Percentiles rank a stretch among this genome's conserved stretches.
Conservation (phyloP, 1,140 invertebrate species). For the Drosophila parabipectinata region DNA sequence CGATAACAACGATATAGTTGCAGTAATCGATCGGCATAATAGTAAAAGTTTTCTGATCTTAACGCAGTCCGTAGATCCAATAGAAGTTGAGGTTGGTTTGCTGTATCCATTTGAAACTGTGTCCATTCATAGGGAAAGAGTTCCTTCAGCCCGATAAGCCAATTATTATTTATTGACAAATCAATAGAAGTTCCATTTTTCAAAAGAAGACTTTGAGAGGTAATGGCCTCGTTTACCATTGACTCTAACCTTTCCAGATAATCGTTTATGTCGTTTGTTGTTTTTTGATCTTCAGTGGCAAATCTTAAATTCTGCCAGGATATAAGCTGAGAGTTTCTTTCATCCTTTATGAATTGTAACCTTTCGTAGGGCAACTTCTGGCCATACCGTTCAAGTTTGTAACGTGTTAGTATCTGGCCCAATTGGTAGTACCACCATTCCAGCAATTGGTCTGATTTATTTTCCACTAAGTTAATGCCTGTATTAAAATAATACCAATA, state of each 20-base stretch:
- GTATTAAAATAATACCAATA: conserved; percentile 66
- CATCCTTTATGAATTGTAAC: background rate
- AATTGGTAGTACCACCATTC: conserved; percentile 58
- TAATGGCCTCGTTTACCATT: conserved; percentile 5
- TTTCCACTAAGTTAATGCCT: conserved; percentile 26
- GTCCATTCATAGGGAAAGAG: conserved; percentile 50
- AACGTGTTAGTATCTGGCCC: conserved; percentile 45
- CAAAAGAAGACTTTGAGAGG: background rate
- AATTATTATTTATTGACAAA: conserved; percentile 22
- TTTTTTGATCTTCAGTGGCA: background rate
- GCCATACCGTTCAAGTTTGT: conserved; percentile 52
- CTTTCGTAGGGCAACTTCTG: conserved; percentile 30
- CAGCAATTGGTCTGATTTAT: conserved; percentile 9
- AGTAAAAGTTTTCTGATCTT: conserved; percentile 37
- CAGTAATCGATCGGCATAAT: conserved; percentile 33
- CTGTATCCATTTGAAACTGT: background rate
- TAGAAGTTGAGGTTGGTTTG: background rate
- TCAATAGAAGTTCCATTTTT: conserved; percentile 36
- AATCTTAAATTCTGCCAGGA: conserved; percentile 13
- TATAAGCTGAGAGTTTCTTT: background rate
- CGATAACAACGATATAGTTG: conserved; percentile 28
- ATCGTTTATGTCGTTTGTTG: background rate
- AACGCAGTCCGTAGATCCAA: conserved; percentile 37
- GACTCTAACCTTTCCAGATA: conserved; percentile 8
- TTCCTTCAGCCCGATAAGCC: conserved; percentile 20